Evolutionary conservation across 1,140 invertebrate genomes (phyloP).

Genomic region (Drosophila bocki): DNA sequence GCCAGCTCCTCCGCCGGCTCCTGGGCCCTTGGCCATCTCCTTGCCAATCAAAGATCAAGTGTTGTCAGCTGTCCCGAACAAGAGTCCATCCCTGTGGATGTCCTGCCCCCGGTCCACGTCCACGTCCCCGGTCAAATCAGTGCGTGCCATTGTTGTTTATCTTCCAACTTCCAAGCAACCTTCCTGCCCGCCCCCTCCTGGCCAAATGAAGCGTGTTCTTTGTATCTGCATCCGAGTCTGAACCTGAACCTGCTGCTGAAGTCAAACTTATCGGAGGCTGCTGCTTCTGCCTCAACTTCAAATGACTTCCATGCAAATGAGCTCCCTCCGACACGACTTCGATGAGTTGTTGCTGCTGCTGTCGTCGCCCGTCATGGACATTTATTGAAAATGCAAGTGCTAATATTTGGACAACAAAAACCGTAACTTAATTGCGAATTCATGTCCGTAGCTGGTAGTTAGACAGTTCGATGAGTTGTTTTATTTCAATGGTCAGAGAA

Average conservation of each 20-base stretch:
- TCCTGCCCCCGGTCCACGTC: conserved; percentile 2
- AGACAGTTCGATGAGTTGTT: neutral
- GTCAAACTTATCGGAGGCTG: conserved; percentile 45
- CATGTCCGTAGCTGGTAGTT: conserved; percentile 43
- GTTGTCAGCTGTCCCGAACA: conserved; percentile 60
- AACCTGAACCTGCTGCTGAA: conserved; percentile 53
- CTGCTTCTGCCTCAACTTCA: conserved; percentile 28
- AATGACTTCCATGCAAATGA: conserved; percentile 69
- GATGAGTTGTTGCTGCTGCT: conserved; percentile 33
- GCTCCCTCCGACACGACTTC: conserved; percentile 39
- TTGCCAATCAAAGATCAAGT: conserved; percentile 77
- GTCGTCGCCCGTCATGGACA: conserved; percentile 36
- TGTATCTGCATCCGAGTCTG: conserved; percentile 41
- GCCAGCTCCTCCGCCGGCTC: conserved; percentile 25
- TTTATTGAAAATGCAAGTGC: conserved; percentile 81
- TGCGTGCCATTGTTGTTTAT: conserved; percentile 80
- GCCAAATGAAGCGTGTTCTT: conserved; percentile 70
- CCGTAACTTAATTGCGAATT: conserved; percentile 73
- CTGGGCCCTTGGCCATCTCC: conserved; percentile 9
- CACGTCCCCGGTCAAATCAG: conserved; percentile 61
- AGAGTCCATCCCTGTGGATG: conserved; percentile 16
- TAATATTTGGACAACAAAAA: conserved; percentile 76
- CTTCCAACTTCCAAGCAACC: conserved; percentile 39
- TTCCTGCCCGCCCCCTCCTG: neutral
- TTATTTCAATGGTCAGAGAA: neutral